Base-by-base conservation (phyloP, 2,888 invertebrate genomes). In the Pollenia griseotomentosa region DNA sequence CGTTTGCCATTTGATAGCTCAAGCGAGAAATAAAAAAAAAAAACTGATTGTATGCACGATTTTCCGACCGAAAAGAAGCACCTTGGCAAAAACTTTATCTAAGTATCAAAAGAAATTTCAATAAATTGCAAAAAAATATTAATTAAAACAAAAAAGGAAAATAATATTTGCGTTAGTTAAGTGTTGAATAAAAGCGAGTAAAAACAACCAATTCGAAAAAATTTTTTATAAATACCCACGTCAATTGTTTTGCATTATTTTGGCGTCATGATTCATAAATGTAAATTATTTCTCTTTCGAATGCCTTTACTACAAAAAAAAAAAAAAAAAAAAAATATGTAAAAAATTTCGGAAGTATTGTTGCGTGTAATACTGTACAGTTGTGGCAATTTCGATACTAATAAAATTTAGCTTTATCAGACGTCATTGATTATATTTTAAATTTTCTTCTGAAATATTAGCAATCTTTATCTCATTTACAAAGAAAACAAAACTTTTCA, bases 1-100 rank as follows among this genome's bases (percentile, higher is more conserved):
- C 19, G 14, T 83, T 77, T 77, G 65, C 83, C 57, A 71, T 78
- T 83, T 48, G 63, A 48, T 78, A 83, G 65, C 83, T 83, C 77
- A 83, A 83, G 83, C 83, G 83, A 71, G 61, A 71, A 70, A 51
- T 74, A 59, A 23, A 44, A 51, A 80, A 71, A 71, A 53, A 71
- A 63, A 57, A 33, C 6, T 33, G 16, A 42, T 40, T 23, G 2
- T 46, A 63, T 59, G 55, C 16, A 57, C 33, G 51, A 59, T 23
- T 44, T 55, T 70, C 19, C 55, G 7, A 68, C 53, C n/a, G 7
- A 40, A 66, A 55, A 68, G 14, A 33, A 53, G 16, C 61, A 23
- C 53, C 4, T 83, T 16, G 16, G 59, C 19, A 19, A 51, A 46
- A 33, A 33, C 33, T 14, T 74, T 48, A 51, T 55, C 3, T n/a